Percentiles rank a stretch among this genome's conserved stretches.
Conservation (phyloP, 2,797 vertebrate species). For the Cryptoblepharus egeriae region DNA sequence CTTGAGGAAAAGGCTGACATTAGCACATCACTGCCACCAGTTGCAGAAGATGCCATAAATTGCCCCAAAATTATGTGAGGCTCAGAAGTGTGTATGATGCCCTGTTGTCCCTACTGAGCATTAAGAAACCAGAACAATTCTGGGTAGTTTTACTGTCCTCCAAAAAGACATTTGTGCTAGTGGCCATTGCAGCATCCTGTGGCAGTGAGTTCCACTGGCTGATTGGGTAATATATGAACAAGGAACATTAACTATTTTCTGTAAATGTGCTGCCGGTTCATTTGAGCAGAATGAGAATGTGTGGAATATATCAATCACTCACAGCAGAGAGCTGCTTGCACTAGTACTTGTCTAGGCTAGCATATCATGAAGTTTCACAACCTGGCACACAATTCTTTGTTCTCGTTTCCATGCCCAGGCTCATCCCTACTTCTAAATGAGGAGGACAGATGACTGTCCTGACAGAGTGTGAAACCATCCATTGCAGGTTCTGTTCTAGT, state of each 20-base stretch:
- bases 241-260: not conserved
- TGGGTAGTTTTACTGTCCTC: not conserved
- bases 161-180: too few species aligned
- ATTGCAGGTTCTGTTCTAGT: not conserved
- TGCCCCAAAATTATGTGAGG: not conserved
- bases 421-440: too few species aligned
- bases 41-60: not conserved
- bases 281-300: not conserved
- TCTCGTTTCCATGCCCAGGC: not conserved
- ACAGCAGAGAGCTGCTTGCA: not conserved
- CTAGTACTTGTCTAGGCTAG: not conserved
- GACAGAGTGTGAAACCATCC: too few species aligned
- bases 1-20: too few species aligned
- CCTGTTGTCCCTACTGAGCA: not conserved
- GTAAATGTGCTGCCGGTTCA: not conserved
- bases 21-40: too few species aligned
- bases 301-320: not conserved
- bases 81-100: not conserved
- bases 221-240: not conserved
- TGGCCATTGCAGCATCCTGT: too few species aligned
- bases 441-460: too few species aligned
- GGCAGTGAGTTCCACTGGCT: too few species aligned
- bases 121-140: not conserved
- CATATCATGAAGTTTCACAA: not conserved
- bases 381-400: not conserved